A percentile compares a stretch with the other conserved stretches of the same genome.
Evolutionary conservation across 92 coral and sea anemone genomes (phyloP).

Genomic region (Virgularia gustaviana): DNA sequence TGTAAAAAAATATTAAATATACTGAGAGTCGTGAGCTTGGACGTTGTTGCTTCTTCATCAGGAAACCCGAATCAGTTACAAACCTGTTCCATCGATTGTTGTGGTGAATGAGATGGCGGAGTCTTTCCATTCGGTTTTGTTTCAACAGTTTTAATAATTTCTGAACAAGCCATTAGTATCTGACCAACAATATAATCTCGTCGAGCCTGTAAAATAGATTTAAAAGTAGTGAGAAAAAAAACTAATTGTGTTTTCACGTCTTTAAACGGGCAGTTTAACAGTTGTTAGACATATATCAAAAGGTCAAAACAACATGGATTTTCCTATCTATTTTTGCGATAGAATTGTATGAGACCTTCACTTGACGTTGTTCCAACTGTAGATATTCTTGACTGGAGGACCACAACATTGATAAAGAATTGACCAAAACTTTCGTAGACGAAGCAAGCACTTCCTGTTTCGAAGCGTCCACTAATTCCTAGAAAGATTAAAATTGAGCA

Average conservation of each 20-base stretch:
- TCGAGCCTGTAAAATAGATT: conserved; percentile 58
- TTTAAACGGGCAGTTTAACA: too few relatives aligned
- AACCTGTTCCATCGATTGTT: conserved; percentile 23
- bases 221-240: not conserved
- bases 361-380: too few relatives aligned
- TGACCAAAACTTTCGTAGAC: conserved; percentile 72
- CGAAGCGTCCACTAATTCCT: conserved; percentile 80
- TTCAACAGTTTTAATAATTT: conserved; percentile 83
- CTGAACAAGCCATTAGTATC: conserved; percentile 88
- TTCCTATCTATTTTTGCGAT: too few relatives aligned
- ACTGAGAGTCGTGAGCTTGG: not conserved
- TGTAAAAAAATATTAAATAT: conserved; percentile 10
- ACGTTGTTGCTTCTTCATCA: too few relatives aligned
- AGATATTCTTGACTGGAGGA: conserved; percentile 76
- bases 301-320: not conserved
- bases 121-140: conserved; percentile 53
- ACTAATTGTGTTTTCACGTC: too few relatives aligned
- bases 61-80: not conserved
- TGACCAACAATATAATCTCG: conserved; percentile 88
- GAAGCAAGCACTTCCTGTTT: conserved; percentile 80
- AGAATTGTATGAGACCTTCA: conserved; percentile 52
- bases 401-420: conserved; percentile 65
- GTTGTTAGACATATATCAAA: not conserved
- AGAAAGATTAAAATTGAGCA: not conserved
- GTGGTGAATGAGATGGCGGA: too few relatives aligned